Base-by-base conservation (phyloP, 2,888 invertebrate genomes). In the Trichopria drosophilae region DNA sequence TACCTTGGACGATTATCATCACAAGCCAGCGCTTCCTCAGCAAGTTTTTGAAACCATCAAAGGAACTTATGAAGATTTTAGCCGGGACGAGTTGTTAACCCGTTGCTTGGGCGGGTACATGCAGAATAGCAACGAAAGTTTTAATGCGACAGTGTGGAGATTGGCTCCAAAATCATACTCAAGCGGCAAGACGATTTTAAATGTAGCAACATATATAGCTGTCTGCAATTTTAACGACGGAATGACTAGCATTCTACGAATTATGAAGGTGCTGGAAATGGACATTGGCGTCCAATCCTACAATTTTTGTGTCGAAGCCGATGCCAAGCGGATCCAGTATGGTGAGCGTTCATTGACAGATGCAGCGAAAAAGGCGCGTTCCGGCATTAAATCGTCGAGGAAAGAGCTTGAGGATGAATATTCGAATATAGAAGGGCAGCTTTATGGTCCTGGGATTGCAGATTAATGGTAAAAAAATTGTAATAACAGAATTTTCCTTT, bases 41-140 rank as follows among this genome's bases (percentile, higher is more conserved):
- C 10, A 18, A 18, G 18, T 35, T 35, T 35, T 15, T 12, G 20
- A 35, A 6, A n/a, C n/a, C n/a, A n/a, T n/a, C n/a, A n/a, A n/a
- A n/a, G 19, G 19, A 18, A 35, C 12, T 6, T 35, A 35, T 18
- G 19, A 35, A 9, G 19, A 35, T n/a, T 35, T 35, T n/a, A 35
- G 3, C 6, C n/a, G 1, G 10, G 16, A 35, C 18, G 9, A 35
- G 3, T 9, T 35, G 12, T 12, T 35, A 6, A 18, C 18, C 4
- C 6, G 35, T 6, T 35, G 35, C 19, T 19, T 35, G 22, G 19
- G 19, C 35, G 35, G 19, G n/a, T 18, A 7, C 22, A 35, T 22
- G 19, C 35, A 53, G 32, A 54, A 51, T 31, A 35, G 15, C 3
- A 52, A 55, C 32, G 52, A 55, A 41, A 42, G 47, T 41, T 49